Conservation (phyloP, 2,797 vertebrate genomes). For the Carduelis carduelis region DNA sequence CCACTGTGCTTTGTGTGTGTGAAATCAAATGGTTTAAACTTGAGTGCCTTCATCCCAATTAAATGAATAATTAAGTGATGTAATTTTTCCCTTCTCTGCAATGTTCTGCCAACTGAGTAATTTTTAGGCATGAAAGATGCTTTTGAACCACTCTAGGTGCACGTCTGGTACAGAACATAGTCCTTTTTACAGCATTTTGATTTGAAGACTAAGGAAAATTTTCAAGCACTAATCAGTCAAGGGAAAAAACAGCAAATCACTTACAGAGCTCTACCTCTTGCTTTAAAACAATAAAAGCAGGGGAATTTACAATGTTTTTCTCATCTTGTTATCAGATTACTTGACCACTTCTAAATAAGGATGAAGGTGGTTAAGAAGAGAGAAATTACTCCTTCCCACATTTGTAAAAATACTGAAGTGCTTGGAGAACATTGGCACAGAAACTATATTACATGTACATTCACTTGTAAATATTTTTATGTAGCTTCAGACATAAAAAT, state of each 20-base stretch:
- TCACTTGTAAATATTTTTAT: slow-evolving; percentile 33
- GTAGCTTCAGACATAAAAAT: not conserved
- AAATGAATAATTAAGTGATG: not conserved
- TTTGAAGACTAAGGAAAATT: slow-evolving; percentile 32
- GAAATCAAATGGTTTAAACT: not conserved
- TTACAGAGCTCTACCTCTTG: not conserved
- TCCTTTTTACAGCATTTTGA: slow-evolving; percentile 7
- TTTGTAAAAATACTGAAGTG: not conserved
- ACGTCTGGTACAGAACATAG: not conserved
- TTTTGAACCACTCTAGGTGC: slow-evolving; percentile 18
- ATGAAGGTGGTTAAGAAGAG: not conserved
- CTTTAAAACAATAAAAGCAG: not conserved
- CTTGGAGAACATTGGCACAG: not conserved
- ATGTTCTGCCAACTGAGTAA: not conserved
- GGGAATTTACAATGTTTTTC: not conserved
- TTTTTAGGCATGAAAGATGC: not conserved
- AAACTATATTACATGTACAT: slow-evolving; percentile 14
- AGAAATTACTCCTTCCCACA: not conserved
- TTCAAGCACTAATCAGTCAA: slow-evolving; percentile 20
- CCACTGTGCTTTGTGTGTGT: not conserved
- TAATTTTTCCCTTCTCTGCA: not conserved
- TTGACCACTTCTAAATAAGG: not conserved
- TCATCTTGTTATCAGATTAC: not conserved
- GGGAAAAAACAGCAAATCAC: slow-evolving; percentile 3
- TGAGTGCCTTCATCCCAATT: not conserved